A percentile compares a stretch with the other conserved stretches of the same genome.
These are phyloP conservation scores for Pseudomyrmex pallidus DNA, from an alignment of 1,140 invertebrate genomes.

Conservation along the genomic window DNA sequence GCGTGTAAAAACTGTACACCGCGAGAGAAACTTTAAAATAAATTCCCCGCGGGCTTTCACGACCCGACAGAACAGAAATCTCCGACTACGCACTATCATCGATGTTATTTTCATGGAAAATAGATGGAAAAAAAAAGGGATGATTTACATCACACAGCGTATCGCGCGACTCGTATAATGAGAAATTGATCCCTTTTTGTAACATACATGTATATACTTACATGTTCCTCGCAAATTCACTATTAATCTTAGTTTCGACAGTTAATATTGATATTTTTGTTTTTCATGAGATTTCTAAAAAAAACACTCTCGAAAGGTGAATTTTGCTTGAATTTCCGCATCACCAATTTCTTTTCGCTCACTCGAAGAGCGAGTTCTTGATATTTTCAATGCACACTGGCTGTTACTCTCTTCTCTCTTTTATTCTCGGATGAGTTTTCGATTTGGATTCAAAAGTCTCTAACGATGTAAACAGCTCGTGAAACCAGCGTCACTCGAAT, in stretches of 20 bases:
- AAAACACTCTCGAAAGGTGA: not conserved
- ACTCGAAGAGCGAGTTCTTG: not conserved
- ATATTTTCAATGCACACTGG: not conserved
- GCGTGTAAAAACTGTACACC: conserved; percentile 20
- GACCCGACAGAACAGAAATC: conserved; percentile 17
- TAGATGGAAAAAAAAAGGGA: not conserved
- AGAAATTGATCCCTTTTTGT: not conserved
- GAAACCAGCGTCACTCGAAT: not conserved
- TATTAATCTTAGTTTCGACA: not conserved
- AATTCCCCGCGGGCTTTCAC: conserved; percentile 20
- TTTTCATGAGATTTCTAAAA: not conserved
- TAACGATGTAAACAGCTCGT: not conserved
- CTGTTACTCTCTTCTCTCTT: not conserved
- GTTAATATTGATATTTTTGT: not conserved
- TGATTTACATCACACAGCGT: conserved; percentile 9
- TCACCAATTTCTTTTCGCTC: not conserved
- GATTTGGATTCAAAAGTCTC: not conserved
- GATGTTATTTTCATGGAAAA: conserved; percentile 5
- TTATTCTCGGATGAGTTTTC: not conserved
- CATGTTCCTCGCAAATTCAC: not conserved
- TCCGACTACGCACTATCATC: conserved; percentile 5
- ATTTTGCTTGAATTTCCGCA: not conserved
- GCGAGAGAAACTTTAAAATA: conserved; percentile 23
- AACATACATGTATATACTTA: not conserved
- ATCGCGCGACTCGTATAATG: not conserved